Evolutionary conservation across 2,797 vertebrate species (phyloP), one percentile per base, ranked within the genome.

Genomic region (Anguilla pacifica): DNA sequence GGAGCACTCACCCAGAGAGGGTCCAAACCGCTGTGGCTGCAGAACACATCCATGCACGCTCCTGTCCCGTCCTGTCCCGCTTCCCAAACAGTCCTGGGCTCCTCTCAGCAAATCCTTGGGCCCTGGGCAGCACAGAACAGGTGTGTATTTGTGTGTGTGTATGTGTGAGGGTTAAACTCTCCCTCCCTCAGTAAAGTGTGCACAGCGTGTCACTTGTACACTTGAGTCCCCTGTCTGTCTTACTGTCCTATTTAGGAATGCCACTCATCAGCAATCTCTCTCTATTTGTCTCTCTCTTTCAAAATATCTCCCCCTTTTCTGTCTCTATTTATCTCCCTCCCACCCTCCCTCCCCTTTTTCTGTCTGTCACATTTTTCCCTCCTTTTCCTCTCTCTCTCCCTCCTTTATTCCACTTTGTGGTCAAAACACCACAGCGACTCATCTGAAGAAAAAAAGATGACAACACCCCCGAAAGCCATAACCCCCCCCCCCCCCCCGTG

Each of bases 21-120:
- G 91, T 95, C 95, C 91, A 95, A 90, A 81, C 94, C 94, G 2
- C 91, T 95, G 77, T 91, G 85, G 84, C 90, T 92, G 89, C 94
- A 95, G 39, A 95, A 88, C 15, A 90, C 88, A 87, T 95, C 95
- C 94, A 95, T 95, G 77, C 88, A 91, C 88, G 84, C 39, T 87
- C 57, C 86, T 87, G 43, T 85, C 77, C 13, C 5, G 28, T 77
- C 35, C 74, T 28, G 39, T 35, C 39, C 35, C 10, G 39, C 6
- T 81, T 81, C 77, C 19, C 17, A 67, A 39, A 39, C 72, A 13
- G 15, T 79, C 17, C n/a, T 72, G 67, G 9, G 0, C 28, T 35
- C 1, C 19, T 13, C 43, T 49, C 19, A 15, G 0, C 19, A 49
- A 39, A 74, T 74, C 72, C 72, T 31, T 74, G 70, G 74, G 13